These are phyloP conservation scores for Anagrus nilaparvatae DNA, from an alignment of 1,140 invertebrate species.

Conservation along the genomic window DNA sequence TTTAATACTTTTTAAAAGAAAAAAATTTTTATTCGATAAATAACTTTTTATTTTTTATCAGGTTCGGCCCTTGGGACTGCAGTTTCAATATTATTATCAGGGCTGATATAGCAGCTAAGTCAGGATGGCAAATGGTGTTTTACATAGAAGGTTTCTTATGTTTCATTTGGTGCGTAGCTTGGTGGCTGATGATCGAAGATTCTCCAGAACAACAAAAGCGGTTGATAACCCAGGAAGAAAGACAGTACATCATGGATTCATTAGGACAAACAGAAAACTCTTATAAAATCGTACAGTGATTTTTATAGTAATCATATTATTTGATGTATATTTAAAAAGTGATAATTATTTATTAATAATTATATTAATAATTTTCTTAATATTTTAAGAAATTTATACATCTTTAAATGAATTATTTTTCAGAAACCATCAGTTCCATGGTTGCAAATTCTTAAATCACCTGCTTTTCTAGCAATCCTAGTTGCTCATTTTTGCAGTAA, in stretches of 20 bases:
- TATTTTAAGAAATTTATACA: too few species aligned
- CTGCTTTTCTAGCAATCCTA: constrained; percentile 63
- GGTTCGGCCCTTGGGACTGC: constrained; percentile 67
- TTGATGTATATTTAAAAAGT: too few species aligned
- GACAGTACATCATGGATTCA: constrained; percentile 50
- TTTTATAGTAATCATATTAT: too few species aligned
- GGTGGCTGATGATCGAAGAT: constrained; percentile 57
- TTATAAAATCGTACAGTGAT: constrained; percentile 27
- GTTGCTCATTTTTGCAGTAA: constrained; percentile 72
- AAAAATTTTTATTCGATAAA: too few species aligned
- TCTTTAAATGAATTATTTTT: constrained; percentile 12
- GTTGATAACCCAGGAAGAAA: constrained; percentile 60
- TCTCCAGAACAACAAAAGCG: constrained; percentile 59
- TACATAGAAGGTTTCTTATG: constrained; percentile 66
- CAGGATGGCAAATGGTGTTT: constrained; percentile 67
- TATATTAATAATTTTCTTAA: too few species aligned
- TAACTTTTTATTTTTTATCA: too few species aligned
- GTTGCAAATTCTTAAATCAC: constrained; percentile 58
- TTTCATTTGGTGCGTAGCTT: constrained; percentile 59
- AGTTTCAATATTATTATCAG: constrained; percentile 60
- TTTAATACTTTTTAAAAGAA: too few species aligned
- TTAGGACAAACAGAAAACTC: constrained; percentile 39
- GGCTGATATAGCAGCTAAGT: constrained; percentile 51
- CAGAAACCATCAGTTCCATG: constrained; percentile 53
- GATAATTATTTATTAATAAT: too few species aligned